Base-by-base conservation (phyloP, 2,113 vertebrate species). In the Stegastes partitus region DNA sequence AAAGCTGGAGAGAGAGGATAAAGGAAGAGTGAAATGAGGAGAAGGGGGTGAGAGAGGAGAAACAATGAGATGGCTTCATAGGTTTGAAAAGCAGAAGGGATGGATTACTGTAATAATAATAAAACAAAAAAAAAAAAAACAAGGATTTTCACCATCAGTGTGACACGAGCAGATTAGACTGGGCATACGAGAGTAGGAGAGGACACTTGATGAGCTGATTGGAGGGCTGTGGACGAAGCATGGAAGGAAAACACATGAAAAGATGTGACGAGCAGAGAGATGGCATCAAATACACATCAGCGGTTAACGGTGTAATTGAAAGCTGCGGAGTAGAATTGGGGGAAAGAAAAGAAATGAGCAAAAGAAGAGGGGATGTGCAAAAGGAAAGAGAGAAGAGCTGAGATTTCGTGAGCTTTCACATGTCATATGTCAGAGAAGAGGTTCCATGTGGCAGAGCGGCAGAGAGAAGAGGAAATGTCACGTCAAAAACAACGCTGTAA, bases 391-490 rank as follows among this genome's bases (percentile, higher is more conserved):
- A n/a, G 37, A 4, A n/a, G 49, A 37, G 28, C 23, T 14, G 16
- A 26, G 81, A 73, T 44, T 65, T 54, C 21, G 47, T 59, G 57
- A 68, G 39, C 50, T 68, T 54, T 59, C 62, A 74, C 44, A 16
- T 70, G 68, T 59, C 21, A 11, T 61, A 50, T 57, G 64, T 66
- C 74, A 87, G 39, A 28, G 53, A 15, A 1, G 69, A 64, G 39
- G 18, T 45, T 73, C 58, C 42, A 56, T 45, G 31, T 78, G 76
- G 71, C 62, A 65, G 56, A 67, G 65, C 51, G 45, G 55, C n/a
- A 1, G 6, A n/a, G 50, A 55, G 45, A 53, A 66, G 64, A 59
- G 54, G 57, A 81, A 82, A 88, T 84, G 79, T 82, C 83, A 81
- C 53, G 73, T 82, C 76, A 68, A 68, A 79, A 82, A 61, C 59